These are phyloP conservation scores for Nyleta sp. DNA, from an alignment of 2,888 invertebrate species.

Conservation along the genomic window DNA sequence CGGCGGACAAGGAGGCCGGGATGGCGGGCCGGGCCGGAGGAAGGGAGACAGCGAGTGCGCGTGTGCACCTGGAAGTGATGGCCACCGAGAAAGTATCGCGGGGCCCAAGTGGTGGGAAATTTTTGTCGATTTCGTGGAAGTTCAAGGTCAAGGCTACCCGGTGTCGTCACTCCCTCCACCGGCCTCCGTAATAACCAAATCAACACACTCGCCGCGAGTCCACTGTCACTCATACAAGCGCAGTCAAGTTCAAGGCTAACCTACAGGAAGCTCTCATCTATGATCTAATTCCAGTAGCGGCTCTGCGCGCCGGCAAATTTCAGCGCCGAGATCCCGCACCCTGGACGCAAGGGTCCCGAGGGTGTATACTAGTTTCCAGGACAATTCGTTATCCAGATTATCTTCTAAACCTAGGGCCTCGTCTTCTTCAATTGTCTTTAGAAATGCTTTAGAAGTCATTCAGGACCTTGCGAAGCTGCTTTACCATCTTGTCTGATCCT, in stretches of 20 bases:
- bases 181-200: conserved; percentile 66
- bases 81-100: conserved; percentile 64
- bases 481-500: too few species aligned
- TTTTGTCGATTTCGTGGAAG: conserved; percentile 66
- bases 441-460: too few species aligned
- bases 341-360: too few species aligned
- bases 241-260: conserved; percentile 64
- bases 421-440: too few species aligned
- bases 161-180: conserved; percentile 66
- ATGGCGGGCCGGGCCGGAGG: conserved; percentile 7
- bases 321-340: too few species aligned
- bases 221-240: conserved; percentile 58
- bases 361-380: too few species aligned
- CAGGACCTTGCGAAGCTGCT: too few species aligned
- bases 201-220: conserved; percentile 41
- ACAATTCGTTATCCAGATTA: too few species aligned
- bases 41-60: conserved; percentile 26
- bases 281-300: conserved; percentile 52
- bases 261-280: conserved; percentile 59
- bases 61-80: conserved; percentile 64
- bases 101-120: conserved; percentile 63
- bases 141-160: conserved; percentile 69
- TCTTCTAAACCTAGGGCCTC: too few species aligned
- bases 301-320: too few species aligned
- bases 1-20: conserved; percentile 36